These are phyloP conservation scores for Sinopyrophorus schimmeli DNA, from an alignment of 2,888 invertebrate genomes.

Conservation along the genomic window DNA sequence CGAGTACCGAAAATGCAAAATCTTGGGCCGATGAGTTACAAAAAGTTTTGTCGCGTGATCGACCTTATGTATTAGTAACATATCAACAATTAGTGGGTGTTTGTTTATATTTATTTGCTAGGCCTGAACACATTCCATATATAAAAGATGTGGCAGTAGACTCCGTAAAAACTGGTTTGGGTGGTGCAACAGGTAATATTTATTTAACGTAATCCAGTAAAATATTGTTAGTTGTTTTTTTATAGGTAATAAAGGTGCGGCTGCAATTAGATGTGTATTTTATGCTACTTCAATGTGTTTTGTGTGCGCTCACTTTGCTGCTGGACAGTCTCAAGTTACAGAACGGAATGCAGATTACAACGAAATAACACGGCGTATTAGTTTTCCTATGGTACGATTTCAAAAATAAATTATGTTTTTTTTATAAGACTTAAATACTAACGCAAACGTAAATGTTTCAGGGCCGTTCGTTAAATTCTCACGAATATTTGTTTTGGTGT, in stretches of 20 bases:
- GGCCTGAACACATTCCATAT: conserved; percentile 84
- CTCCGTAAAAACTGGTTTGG: conserved; percentile 96
- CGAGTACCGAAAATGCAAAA: conserved; percentile 89
- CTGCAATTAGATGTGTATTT: conserved; percentile 87
- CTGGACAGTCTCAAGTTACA: conserved; percentile 93
- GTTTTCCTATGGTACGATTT: conserved; percentile 74
- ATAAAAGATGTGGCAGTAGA: conserved; percentile 93
- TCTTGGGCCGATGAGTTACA: conserved; percentile 95
- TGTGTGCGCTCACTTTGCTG: conserved; percentile 98
- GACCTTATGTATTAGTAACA: conserved; percentile 85
- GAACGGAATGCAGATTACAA: conserved; percentile 97
- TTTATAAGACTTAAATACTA: neutral
- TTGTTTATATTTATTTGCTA: conserved; percentile 91
- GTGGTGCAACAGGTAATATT: conserved; percentile 81
- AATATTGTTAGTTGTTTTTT: conserved; percentile 6
- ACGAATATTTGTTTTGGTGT: conserved; percentile 99
- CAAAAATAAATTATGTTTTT: neutral
- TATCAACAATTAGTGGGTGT: conserved; percentile 97
- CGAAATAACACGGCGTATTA: conserved; percentile 89
- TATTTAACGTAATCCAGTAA: neutral
- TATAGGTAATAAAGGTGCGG: conserved; percentile 90
- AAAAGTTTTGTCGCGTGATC: conserved; percentile 82
- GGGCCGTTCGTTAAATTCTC: conserved; percentile 88
- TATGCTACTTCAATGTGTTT: conserved; percentile 96
- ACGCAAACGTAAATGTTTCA: conserved; percentile 42